Evolutionary conservation across 2,888 invertebrate species (phyloP).

Genomic region (Drymonia ruficornis): DNA sequence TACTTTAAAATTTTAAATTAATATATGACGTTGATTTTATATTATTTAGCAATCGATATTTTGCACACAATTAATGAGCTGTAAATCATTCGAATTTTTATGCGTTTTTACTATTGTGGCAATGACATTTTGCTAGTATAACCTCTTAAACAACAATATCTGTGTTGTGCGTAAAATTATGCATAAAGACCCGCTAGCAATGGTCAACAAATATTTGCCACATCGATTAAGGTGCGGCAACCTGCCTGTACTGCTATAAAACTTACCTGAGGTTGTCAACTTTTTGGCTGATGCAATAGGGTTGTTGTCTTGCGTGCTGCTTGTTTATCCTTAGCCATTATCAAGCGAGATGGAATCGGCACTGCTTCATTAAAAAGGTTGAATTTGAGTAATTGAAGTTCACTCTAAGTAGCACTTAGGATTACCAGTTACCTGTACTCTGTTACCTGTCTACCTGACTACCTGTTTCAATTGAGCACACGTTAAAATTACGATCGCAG

Average conservation of each 20-base stretch:
- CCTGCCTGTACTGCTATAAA: slow-evolving; percentile 52
- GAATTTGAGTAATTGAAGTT: slow-evolving; percentile 37
- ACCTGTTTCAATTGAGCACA: slow-evolving; percentile 24
- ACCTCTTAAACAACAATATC: slow-evolving; percentile 13
- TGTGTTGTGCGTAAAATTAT: slow-evolving; percentile 16
- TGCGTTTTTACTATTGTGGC: slow-evolving; percentile 20
- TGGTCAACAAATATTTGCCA: slow-evolving; percentile 42
- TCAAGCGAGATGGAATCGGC: slow-evolving; percentile 50
- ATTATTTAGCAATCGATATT: no score
- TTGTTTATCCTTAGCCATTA: slow-evolving; percentile 54
- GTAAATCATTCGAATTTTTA: not conserved
- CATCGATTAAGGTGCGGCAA: slow-evolving; percentile 54
- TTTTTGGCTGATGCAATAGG: slow-evolving; percentile 79
- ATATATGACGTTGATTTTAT: no score
- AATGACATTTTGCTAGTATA: slow-evolving; percentile 32
- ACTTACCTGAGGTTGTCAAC: slow-evolving; percentile 60
- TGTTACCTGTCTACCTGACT: no score
- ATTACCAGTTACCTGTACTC: slow-evolving; percentile 37
- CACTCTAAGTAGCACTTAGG: slow-evolving; percentile 26
- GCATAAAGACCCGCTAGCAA: slow-evolving; percentile 25
- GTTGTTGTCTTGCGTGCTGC: slow-evolving; percentile 62
- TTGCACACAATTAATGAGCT: not conserved
- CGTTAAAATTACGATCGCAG: slow-evolving; percentile 22
- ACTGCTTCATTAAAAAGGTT: slow-evolving; percentile 41
- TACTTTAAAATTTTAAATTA: no score